Evolutionary conservation across 2,113 vertebrate genomes (phyloP), one percentile per base, ranked within the genome.

Genomic region (zebrafish (Danio rerio)): DNA sequence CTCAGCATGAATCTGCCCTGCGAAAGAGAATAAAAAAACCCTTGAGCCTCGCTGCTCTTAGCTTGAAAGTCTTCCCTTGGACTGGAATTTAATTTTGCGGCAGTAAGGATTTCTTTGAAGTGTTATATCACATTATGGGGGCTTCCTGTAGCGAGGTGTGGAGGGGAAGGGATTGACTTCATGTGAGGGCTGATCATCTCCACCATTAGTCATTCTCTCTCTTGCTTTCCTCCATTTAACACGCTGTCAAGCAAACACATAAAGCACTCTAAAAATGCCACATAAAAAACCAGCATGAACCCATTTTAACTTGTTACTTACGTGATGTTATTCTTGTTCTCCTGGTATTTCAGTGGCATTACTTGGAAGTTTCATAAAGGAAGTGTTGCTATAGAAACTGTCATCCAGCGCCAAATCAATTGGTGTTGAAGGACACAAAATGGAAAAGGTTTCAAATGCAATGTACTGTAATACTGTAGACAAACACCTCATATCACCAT

Each of bases 61-160:
- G 78, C 75, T 47, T 78, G 86, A 90, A 90, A 82, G 82, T 88
- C 87, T 86, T 91, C 89, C 88, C 83, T 81, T 66, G 66, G 6
- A 2, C 79, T 69, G 42, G 63, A 89, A 90, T 89, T 84, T 73
- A 89, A 87, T 84, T 89, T 87, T 81, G 49, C 83, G 89, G 88
- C 88, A 83, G 50, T 88, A 88, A 84, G 88, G 70, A 86, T 47
- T 50, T 79, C 77, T 77, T 59, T 81, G 80, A 82, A 83, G 85
- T 89, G 91, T 91, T 89, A 88, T 88, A 87, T 89, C 86, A 84
- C 88, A 90, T 92, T 90, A 91, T 89, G 87, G 87, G 72, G 80
- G 83, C 86, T 89, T 82, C 84, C 84, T 82, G 49, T 76, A 83
- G 85, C 75, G 86, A 79, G 84, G 89, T 89, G 85, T 87, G 86